Conservation (phyloP, 2,888 invertebrate genomes). For the Scaptomyza parva region DNA sequence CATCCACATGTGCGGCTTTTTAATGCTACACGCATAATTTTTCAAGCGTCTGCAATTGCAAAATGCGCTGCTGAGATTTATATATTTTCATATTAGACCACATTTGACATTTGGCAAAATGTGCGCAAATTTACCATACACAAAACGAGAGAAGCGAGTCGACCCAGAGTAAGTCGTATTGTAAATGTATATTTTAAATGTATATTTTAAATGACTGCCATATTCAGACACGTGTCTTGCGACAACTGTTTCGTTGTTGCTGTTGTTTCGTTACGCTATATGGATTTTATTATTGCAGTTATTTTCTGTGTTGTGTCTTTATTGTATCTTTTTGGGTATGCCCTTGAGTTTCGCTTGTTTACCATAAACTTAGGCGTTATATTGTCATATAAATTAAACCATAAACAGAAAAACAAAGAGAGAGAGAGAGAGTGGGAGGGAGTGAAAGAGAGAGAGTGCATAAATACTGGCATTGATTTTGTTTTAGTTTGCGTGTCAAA, state of each 20-base stretch:
- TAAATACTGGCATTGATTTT: slow-evolving; percentile 60
- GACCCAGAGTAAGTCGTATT: background rate
- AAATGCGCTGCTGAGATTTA: slow-evolving; percentile 63
- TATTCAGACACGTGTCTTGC: slow-evolving; percentile 41
- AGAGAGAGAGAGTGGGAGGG: slow-evolving; percentile 17
- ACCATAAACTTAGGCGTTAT: slow-evolving; percentile 44
- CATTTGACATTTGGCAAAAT: slow-evolving; percentile 45
- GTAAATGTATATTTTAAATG: slow-evolving; percentile 29
- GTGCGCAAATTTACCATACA: slow-evolving; percentile 42
- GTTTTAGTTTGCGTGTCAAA: slow-evolving; percentile 54
- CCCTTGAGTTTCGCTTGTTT: slow-evolving; percentile 52
- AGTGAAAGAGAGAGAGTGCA: slow-evolving; percentile 25
- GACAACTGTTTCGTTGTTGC: too few relatives aligned
- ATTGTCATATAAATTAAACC: slow-evolving; percentile 55
- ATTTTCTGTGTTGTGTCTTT: slow-evolving; percentile 24
- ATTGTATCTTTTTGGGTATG: slow-evolving; percentile 35
- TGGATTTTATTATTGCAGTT: slow-evolving; percentile 25
- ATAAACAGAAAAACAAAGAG: slow-evolving; percentile 21
- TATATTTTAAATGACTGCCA: slow-evolving; percentile 36
- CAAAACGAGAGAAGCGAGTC: slow-evolving; percentile 4
- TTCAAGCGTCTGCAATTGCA: slow-evolving; percentile 48
- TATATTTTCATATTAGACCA: slow-evolving; percentile 58
- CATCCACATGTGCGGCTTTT: slow-evolving; percentile 80
- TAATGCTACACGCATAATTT: slow-evolving; percentile 74
- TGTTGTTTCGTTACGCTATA: slow-evolving; percentile 20